Evolutionary conservation across 2,888 invertebrate species (phyloP), one percentile per base, ranked within the genome.

Genomic region (Stictocephala bisonia): DNA sequence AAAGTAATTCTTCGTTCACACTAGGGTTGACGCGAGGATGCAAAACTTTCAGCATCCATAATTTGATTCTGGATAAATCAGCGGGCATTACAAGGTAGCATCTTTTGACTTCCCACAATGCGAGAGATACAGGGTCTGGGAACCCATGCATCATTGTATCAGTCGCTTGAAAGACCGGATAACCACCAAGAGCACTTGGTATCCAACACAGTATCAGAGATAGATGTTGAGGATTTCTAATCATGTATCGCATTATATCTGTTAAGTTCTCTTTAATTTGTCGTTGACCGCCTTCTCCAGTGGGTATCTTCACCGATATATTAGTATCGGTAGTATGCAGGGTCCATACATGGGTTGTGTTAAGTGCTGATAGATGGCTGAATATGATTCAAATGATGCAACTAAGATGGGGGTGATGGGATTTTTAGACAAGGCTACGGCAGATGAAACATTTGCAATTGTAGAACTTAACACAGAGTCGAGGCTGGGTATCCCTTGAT

Each of bases 91-190:
- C n/a, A n/a, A n/a, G n/a, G 35, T 35, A 35, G 35, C 7, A 13
- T 9, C 35, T 35, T 13, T 56, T 26, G 56, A 3, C 4, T 24
- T 56, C 29, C 56, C 56, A 56, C 2, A 24, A 7, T 1, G 56
- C 22, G 6, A 26, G 15, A 26, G 56, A 2, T n/a, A 56, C 56
- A 3, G 56, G 56, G 13, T 56, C 56, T n/a, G 56, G 27, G n/a
- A 56, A 56, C 3, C 56, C 56, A n/a, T 56, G 56, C 56, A 56
- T 56, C 26, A 26, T 56, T 24, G 26, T 1, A n/a, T 56, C 56
- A n/a, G 6, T 24, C 7, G 26, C 22, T 13, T 18, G 53, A 6
- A n/a, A 22, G 3, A 18, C 7, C 2, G 11, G 53, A 20, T 18
- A 53, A 6, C 53, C 53, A 18, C 53, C 53, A 18, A 20, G 22